Percentiles rank a stretch among this genome's conserved stretches.
These are phyloP conservation scores for Elanus axillaris DNA, from an alignment of 2,113 vertebrate genomes.

Conservation along the genomic window DNA sequence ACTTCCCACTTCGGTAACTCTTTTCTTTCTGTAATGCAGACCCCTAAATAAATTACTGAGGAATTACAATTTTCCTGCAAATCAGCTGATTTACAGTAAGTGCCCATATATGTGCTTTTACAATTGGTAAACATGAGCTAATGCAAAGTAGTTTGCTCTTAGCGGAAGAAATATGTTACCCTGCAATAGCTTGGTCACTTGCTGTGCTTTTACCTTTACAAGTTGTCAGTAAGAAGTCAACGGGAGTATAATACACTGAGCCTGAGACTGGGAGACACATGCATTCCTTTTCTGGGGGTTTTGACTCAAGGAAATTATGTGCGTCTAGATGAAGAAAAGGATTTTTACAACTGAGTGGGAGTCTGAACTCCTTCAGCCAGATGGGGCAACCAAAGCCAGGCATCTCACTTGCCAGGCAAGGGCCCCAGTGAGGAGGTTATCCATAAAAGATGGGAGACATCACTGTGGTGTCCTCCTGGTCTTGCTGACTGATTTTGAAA, in stretches of 20 bases:
- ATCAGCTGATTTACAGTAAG: neutral
- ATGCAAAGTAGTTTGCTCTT: neutral
- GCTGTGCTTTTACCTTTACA: neutral
- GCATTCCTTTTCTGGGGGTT: neutral
- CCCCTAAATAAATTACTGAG: neutral
- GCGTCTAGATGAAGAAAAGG: neutral
- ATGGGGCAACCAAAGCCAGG: neutral
- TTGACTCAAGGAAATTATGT: fast-evolving
- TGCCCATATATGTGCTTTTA: neutral
- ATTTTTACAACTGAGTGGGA: neutral
- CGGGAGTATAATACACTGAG: neutral
- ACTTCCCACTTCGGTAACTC: neutral
- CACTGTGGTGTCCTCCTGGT: neutral
- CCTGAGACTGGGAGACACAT: neutral
- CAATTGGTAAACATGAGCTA: neutral
- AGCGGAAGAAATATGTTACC: neutral
- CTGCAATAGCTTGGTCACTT: neutral
- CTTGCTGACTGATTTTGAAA: neutral
- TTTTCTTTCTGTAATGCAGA: neutral
- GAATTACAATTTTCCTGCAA: neutral
- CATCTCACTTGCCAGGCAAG: neutral
- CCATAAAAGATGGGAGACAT: neutral
- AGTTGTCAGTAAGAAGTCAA: neutral
- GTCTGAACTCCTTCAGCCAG: neutral
- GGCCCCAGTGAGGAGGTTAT: fast-evolving